Percentiles rank a stretch among this genome's conserved stretches.
These are phyloP conservation scores for Cinclus cinclus DNA, from an alignment of 2,113 vertebrate species.

Conservation along the genomic window DNA sequence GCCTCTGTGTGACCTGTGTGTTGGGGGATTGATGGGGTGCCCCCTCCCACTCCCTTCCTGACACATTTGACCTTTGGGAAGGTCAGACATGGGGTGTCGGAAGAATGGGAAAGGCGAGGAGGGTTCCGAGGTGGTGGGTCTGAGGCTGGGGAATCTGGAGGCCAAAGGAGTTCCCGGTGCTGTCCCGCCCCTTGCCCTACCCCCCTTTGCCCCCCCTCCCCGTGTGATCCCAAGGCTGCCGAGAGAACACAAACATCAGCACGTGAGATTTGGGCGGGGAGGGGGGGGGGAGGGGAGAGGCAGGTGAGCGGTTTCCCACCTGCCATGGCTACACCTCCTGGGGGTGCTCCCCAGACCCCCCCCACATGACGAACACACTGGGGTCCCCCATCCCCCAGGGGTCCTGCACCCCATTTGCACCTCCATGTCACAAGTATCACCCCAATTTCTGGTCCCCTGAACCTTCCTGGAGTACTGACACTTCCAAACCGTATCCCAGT, in stretches of 20 bases:
- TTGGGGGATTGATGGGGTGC: neutral
- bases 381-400: fast-evolving
- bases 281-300: neutral
- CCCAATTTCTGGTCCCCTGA: neutral
- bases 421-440: neutral
- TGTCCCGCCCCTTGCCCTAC: neutral
- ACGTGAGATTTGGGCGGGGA: neutral
- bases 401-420: neutral
- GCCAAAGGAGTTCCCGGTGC: neutral
- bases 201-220: too few relatives aligned
- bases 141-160: neutral
- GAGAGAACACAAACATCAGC: neutral
- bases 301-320: neutral
- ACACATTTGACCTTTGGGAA: neutral
- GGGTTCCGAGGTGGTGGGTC: neutral
- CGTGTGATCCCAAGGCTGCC: neutral
- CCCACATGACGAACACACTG: neutral
- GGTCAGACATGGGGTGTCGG: fast-evolving
- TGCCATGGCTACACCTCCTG: fast-evolving
- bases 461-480: neutral
- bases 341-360: neutral
- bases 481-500: too few relatives aligned
- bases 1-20: neutral
- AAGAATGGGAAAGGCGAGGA: neutral
- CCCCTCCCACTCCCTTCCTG: neutral